Percentiles rank a stretch among this genome's conserved stretches.
Conservation (phyloP, 2,797 vertebrate species). For the Leptodactylus fallax region DNA sequence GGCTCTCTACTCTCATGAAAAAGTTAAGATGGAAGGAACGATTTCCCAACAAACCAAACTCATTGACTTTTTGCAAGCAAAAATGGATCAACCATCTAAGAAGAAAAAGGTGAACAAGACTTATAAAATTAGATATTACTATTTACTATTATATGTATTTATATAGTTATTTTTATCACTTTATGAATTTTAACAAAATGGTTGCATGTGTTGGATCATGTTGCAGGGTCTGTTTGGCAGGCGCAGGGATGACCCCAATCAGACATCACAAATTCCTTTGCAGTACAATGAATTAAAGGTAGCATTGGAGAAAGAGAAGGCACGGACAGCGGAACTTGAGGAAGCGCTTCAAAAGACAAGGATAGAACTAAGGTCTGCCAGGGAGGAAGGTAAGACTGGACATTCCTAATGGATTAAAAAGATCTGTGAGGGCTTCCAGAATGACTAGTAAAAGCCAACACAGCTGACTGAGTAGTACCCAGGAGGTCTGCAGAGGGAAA, state of each 20-base stretch:
- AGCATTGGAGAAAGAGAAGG: conserved; percentile 95
- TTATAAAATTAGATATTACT: conserved; percentile 30
- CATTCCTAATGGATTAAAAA: conserved; percentile 20
- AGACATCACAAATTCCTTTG: conserved; percentile 91
- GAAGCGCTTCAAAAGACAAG: conserved; percentile 98
- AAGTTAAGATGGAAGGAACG: conserved; percentile 98
- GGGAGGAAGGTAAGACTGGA: conserved; percentile 89
- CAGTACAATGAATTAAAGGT: conserved; percentile 97
- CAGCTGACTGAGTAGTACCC: no score
- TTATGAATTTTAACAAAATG: background rate
- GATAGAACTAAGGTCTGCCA: conserved; percentile 92
- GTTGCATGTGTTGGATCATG: conserved; percentile 66
- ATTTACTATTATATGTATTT: background rate
- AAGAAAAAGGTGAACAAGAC: conserved; percentile 91
- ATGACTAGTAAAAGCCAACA: background rate
- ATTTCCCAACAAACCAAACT: conserved; percentile 99
- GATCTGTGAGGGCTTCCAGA: background rate
- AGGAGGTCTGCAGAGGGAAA: background rate
- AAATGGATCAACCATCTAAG: conserved; percentile 98
- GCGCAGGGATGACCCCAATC: conserved; percentile 92
- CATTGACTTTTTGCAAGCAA: conserved; percentile 98
- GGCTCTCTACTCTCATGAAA: conserved; percentile 98
- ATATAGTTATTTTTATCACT: background rate
- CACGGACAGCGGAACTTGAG: conserved; percentile 92
- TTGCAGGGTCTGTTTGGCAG: conserved; percentile 96